Base-by-base conservation (phyloP, 30 jellyfish, hydroid and myxozoan genomes). In the Hydractinia symbiolongicarpus region DNA sequence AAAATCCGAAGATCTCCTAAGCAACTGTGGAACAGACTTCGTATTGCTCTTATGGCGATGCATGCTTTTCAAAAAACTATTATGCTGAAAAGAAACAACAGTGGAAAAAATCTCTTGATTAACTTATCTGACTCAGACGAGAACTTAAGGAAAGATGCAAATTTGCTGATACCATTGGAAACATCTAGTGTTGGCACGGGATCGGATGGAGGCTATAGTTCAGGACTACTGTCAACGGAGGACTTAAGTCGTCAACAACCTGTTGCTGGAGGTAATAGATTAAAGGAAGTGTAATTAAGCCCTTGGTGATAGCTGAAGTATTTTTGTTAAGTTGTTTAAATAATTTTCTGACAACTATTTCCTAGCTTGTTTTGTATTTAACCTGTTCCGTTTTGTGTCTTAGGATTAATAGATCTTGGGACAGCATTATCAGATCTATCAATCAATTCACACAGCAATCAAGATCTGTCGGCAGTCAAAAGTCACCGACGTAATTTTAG, bases 171-270 rank as follows among this genome's bases (percentile, higher is more conserved):
- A n/a, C 83, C 61, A 74, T 44, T 44, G 16, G 90, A 66, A 53
- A 87, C 96, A 6, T 84, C 90, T 8, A 87, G 98, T 70, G 96
- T 87, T n/a, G 96, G 96, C 17, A 76, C 94, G 6, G 82, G 88
- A 11, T 86, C 98, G 5, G 98, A 91, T 81, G 95, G 95, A 73
- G 96, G 96, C 7, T 86, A 91, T 79, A 83, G 95, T 78, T 77
- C 85, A 15, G 85, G 73, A 5, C 21, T 90, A 88, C 61, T 90
- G 85, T 90, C 97, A 21, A 82, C 93, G 21, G 97, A 90, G 53
- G 97, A 85, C 55, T 62, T 86, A 77, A 73, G 93, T 3, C 79
- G 96, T 61, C 79, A 88, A 57, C 98, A 91, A 58, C 98, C 98
- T 5, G 86, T 86, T 14, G 95, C 96, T 30, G 73, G 60, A 53